Base-by-base conservation (phyloP, 35 echinoderm and acorn worm genomes). In the Heliocidaris erythrogramma region DNA sequence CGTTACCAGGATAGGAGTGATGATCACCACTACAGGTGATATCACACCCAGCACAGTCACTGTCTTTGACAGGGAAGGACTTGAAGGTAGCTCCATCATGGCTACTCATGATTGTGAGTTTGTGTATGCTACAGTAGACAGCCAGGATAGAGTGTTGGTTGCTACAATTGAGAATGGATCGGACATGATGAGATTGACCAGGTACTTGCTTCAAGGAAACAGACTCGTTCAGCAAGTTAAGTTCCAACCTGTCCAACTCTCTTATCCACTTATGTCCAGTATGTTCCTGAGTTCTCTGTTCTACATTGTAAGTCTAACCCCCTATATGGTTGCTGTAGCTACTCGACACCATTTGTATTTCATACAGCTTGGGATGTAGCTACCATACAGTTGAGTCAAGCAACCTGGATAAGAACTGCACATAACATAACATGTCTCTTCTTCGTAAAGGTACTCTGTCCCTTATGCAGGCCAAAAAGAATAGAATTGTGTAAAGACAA, bases 21-120 rank as follows among this genome's bases (percentile, higher is more conserved):
- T 89, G 31, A 89, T 89, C 87, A 89, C 87, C 31, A 89, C 11
- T 89, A 89, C 87, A 13, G 31, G 87, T 24, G 87, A 89, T 30
- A 89, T 89, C 30, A 18, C 17, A 9, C 87, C 87, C 29, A 89
- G 87, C 30, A 89, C 31, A 7, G 87, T 89, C 31, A 89, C 87
- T 4, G 87, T 89, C 31, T 89, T 89, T 42, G 87, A 89, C 18
- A 2, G 14, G 2, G 47, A 32, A 89, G 87, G 87, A 9, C 87
- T 16, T 18, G 47, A 10, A 32, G 87, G 87, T 4, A 89, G 18
- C 29, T 47, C 87, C 87, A 32, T 89, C 47, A 27, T 47, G 2
- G 31, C 87, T 18, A 89, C 47, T 5, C 12, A 48, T 32, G 10
- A 89, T 13, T 1, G 4, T 47, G 87, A 89, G 87, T 89, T 7